Evolutionary conservation across 1,140 invertebrate species (phyloP), one percentile per base, ranked within the genome.

Genomic region (Drosophila asahinai): DNA sequence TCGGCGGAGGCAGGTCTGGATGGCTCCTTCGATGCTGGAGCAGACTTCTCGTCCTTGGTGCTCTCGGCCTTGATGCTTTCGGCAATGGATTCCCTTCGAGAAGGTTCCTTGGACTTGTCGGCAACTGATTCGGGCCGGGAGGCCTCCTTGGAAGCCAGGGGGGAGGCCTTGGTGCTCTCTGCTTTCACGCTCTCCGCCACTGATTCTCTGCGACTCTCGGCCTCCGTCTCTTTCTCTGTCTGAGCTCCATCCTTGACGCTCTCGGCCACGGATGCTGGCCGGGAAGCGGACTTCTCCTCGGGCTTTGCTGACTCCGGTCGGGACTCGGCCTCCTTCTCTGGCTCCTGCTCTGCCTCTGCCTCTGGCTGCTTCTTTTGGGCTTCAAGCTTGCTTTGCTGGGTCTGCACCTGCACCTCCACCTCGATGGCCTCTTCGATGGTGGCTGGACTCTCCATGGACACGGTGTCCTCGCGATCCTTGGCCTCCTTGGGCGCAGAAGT

Each of bases 351-450:
- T 3, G 79, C 81, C 6, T 70, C 65, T 3, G 79, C 81, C 45
- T 57, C 73, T 25, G 68, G 68, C n/a, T 77, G 59, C 43, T 58
- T 63, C 62, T 60, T 57, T 30, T 33, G 38, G 12, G 40, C 45
- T 27, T 58, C 78, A 15, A 76, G 63, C 22, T 66, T 64, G 3
- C 67, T 49, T 14, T 81, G 64, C 1, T 73, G 19, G 36, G 77
- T 19, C 36, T 90, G 78, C 27, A 81, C 78, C 63, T 92, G 78
- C 48, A 82, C 77, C 63, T 92, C 92, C 1, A 93, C 81, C 12
- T 92, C 92, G 57, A 93, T 93, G 12, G 92, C 92, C 73, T 93
- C 92, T 60, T 93, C 92, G 14, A 93, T 92, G 7, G 92, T 93
- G 9, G 84, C 84, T 0, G 92, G 92, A 30, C 92, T 93, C 17